Base-by-base conservation (phyloP, 2,888 invertebrate genomes). In the Tridacna crocea region DNA sequence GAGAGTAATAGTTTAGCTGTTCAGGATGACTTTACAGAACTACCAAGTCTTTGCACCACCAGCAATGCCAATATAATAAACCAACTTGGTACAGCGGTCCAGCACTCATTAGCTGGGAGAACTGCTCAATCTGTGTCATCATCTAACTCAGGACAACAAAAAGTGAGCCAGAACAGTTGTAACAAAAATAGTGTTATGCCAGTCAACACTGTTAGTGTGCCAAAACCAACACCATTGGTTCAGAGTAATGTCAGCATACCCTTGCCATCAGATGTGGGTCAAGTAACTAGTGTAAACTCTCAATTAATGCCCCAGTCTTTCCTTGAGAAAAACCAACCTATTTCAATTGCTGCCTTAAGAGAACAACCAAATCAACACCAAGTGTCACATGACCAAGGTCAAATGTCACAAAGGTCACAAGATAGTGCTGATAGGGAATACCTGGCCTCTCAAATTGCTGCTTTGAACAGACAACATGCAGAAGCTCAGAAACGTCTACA, bases 381-480 rank as follows among this genome's bases (percentile, higher is more conserved):
- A 26, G 72, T 65, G 47, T 26, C 47, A 22, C 27, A 79, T 61
- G 75, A 77, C 26, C 55, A 61, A 73, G 60, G 80, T 79, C 79
- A 76, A 66, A 79, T 79, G 82, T 75, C 65, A 36, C 77, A 51
- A n/a, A 22, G 76, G 22, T 46, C 36, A 22, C 70, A 72, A 60
- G 72, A 58, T 48, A 75, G 75, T 63, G 75, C 82, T 26, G 84
- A 87, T 48, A 83, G 85, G 60, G 87, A 82, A n/a, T 81, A 79
- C 61, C 89, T 92, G 77, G 87, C 90, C 24, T 78, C 84, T 24
- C 92, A 93, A 82, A 92, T 93, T 77, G 92, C 91, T 12, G 92
- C 90, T 47, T 83, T 93, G 12, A 92, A 92, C 81, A 87, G 90
- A 66, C 92, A 93, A 73, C 92, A 93, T 73, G 92, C 89, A 36